phyloP scores from a whole-genome alignment of 2,797 vertebrate species.

The Dipus sagitta region DNA sequence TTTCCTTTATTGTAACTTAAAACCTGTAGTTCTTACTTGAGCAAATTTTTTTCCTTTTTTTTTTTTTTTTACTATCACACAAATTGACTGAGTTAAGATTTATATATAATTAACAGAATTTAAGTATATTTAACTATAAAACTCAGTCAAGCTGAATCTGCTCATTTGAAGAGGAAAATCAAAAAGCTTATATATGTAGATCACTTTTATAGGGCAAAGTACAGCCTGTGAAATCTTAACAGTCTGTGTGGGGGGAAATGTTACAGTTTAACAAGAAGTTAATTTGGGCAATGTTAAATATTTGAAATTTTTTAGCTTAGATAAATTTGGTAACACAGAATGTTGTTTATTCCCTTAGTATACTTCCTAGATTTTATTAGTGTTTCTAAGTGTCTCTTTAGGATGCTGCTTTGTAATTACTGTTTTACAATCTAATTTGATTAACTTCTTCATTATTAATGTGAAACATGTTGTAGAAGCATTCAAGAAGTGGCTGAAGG shows the following conservation, averaged over 20 bases:
- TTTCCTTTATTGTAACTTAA: conserved; percentile 48
- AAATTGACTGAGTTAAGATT: background rate
- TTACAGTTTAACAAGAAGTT: conserved; percentile 76
- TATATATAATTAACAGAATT: conserved; percentile 29
- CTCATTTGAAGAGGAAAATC: conserved; percentile 49
- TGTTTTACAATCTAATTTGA: conserved; percentile 74
- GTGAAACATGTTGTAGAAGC: conserved; percentile 89
- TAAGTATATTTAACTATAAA: conserved; percentile 61
- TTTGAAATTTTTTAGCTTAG: conserved; percentile 55
- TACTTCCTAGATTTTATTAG: conserved; percentile 55
- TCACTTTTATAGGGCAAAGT: conserved; percentile 54
- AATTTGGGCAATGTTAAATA: conserved; percentile 58
- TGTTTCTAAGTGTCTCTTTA: conserved; percentile 63
- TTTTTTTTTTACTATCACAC: background rate
- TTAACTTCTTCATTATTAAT: conserved; percentile 86
- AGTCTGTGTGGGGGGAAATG: conserved; percentile 24
- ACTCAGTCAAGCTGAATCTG: conserved; percentile 41
- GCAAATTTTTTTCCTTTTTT: conserved; percentile 41
- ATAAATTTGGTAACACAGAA: conserved; percentile 56
- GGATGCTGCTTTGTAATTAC: conserved; percentile 42
- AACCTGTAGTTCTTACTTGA: conserved; percentile 18
- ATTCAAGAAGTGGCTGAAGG: conserved; percentile 88
- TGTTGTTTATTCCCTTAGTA: background rate
- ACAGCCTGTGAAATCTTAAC: conserved; percentile 14
- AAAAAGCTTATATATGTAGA: conserved; percentile 40